A percentile compares a stretch with the other conserved stretches of the same genome.
Conservation (phyloP, 2,888 invertebrate genomes). For the Aspidapion aeneum region DNA sequence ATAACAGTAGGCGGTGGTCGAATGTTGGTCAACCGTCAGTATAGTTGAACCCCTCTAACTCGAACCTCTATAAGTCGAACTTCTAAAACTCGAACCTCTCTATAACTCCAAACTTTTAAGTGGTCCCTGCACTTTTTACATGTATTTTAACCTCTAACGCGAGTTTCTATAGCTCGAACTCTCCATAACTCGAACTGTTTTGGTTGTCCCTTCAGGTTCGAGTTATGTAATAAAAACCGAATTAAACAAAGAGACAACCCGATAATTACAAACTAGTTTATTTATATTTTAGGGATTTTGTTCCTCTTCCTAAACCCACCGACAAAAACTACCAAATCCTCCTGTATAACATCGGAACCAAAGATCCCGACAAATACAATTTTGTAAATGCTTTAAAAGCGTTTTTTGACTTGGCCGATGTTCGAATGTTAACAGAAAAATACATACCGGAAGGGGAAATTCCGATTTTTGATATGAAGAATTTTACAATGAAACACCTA, state of each 20-base stretch:
- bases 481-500: slow-evolving; percentile 60
- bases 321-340: slow-evolving; percentile 65
- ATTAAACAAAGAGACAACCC: background rate
- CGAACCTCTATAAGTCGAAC: no score
- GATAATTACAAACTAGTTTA: background rate
- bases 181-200: no score
- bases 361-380: slow-evolving; percentile 61
- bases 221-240: no score
- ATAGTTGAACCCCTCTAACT: no score
- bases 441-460: slow-evolving; percentile 64
- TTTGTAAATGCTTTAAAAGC: slow-evolving; percentile 65
- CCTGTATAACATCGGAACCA: slow-evolving; percentile 61
- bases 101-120: no score
- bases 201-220: no score
- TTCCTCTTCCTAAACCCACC: slow-evolving; percentile 64
- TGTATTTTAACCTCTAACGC: no score
- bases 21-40: no score
- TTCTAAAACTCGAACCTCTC: no score
- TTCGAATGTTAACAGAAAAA: slow-evolving; percentile 56
- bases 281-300: slow-evolving; percentile 58
- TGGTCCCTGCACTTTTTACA: no score
- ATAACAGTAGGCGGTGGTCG: no score
- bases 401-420: slow-evolving; percentile 71
- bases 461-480: slow-evolving; percentile 67
- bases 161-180: no score